These are phyloP conservation scores for Tragelaphus strepsiceros DNA, from an alignment of 2,113 vertebrate species.

Conservation along the genomic window DNA sequence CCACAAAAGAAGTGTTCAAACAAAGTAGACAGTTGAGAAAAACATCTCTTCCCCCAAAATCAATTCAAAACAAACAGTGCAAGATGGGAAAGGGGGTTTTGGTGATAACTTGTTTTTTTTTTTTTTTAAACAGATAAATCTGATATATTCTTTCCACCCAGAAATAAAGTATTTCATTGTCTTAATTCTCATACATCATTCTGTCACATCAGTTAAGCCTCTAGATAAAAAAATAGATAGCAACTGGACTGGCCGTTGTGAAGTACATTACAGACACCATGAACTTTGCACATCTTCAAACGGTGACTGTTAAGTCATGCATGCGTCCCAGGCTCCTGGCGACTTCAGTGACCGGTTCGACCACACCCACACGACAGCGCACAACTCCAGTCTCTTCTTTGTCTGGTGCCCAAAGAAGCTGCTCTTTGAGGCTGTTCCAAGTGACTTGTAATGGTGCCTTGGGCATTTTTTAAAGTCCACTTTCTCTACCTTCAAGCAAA, in stretches of 20 bases:
- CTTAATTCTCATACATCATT: conserved; percentile 73
- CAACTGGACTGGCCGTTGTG: conserved; percentile 69
- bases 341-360: conserved; percentile 28
- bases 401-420: conserved; percentile 49
- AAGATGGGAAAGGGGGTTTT: conserved; percentile 70
- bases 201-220: conserved; percentile 79
- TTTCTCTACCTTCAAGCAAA: conserved; percentile 46
- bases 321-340: conserved; percentile 48
- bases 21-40: conserved; percentile 79
- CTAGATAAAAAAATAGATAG: conserved; percentile 79
- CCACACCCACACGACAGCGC: neutral
- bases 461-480: conserved; percentile 7
- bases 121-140: conserved; percentile 72
- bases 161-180: conserved; percentile 78
- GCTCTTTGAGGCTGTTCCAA: conserved; percentile 57
- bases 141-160: conserved; percentile 67
- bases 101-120: conserved; percentile 61
- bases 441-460: conserved; percentile 78
- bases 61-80: conserved; percentile 73
- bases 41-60: conserved; percentile 63
- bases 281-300: conserved; percentile 66
- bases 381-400: neutral
- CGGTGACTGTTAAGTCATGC: conserved; percentile 65
- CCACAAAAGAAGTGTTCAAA: conserved; percentile 82
- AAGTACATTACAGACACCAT: conserved; percentile 66